A percentile compares a stretch with the other conserved stretches of the same genome.
Conservation (phyloP, 2,888 invertebrate species). For the Helobdella robusta region DNA sequence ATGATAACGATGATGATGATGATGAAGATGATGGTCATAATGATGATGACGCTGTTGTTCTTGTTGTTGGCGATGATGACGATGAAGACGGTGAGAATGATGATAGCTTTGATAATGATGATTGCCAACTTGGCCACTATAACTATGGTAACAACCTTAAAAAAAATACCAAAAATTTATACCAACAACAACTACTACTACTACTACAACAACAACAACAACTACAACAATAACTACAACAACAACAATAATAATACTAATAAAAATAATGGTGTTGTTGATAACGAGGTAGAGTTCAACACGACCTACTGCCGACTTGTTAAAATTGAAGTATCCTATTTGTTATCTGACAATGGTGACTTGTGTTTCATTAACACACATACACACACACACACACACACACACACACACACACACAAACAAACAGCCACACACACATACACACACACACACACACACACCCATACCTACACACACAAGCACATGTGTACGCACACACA, state of each 20-base stretch:
- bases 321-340: no score
- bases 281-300: no score
- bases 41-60: background rate
- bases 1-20: conserved; percentile 10
- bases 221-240: conserved; percentile 2
- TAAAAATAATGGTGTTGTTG: no score
- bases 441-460: no score
- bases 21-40: conserved; percentile 22
- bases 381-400: no score
- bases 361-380: no score
- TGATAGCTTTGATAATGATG: conserved; percentile 54
- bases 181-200: conserved; percentile 19
- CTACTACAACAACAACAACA: background rate
- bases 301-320: no score
- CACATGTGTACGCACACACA: no score
- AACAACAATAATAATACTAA: background rate
- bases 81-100: conserved; percentile 53
- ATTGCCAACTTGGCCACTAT: conserved; percentile 23
- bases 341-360: no score
- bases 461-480: no score
- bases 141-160: conserved; percentile 46
- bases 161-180: conserved; percentile 40
- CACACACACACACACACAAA: no score
- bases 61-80: background rate
- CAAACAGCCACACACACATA: no score